Evolutionary conservation across 2,797 vertebrate species (phyloP).

Genomic region (Trachurus trachurus): DNA sequence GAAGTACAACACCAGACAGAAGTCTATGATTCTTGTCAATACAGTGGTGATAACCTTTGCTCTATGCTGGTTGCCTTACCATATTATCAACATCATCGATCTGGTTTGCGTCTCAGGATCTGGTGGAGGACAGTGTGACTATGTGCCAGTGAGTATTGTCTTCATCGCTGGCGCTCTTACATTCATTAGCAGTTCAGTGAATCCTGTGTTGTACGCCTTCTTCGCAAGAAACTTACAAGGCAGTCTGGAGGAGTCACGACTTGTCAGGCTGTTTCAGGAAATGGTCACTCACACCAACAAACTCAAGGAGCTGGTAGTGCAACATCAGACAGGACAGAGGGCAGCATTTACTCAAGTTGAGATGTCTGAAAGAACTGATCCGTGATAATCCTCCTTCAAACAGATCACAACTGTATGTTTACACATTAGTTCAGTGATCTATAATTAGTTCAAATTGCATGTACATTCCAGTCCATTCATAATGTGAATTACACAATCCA

Average conservation of each 20-base stretch:
- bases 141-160: constrained; percentile 62
- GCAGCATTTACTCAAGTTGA: constrained; percentile 42
- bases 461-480: too few relatives aligned
- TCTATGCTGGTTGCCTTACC: constrained; percentile 89
- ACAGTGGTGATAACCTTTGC: constrained; percentile 82
- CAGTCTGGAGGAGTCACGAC: constrained; percentile 71
- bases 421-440: too few relatives aligned
- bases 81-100: constrained; percentile 79
- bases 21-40: constrained; percentile 81
- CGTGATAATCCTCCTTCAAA: background rate
- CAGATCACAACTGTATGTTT: too few relatives aligned
- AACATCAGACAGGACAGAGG: constrained; percentile 43
- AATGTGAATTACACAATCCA: too few relatives aligned
- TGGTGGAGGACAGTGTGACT: constrained; percentile 47
- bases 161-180: constrained; percentile 82
- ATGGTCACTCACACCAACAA: constrained; percentile 65
- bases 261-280: constrained; percentile 85
- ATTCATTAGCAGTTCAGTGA: constrained; percentile 88
- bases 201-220: constrained; percentile 87
- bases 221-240: constrained; percentile 80
- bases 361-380: background rate
- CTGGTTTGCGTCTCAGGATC: constrained; percentile 56
- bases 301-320: constrained; percentile 47
- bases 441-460: too few relatives aligned
- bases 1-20: constrained; percentile 80